These are phyloP conservation scores for Gonatopus flavifemur DNA, from an alignment of 1,140 invertebrate genomes.

Conservation along the genomic window DNA sequence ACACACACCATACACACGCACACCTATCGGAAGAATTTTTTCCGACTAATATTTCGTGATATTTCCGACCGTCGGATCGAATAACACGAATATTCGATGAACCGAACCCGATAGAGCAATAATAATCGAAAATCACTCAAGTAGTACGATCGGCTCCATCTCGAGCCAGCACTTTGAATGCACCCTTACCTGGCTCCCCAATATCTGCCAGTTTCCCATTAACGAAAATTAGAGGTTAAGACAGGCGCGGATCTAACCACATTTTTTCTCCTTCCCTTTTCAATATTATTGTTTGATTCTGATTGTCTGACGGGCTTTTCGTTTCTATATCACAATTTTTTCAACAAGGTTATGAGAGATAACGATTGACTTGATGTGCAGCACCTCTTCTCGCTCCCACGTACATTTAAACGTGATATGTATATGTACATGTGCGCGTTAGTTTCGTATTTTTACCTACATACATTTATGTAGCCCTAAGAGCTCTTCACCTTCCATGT, in stretches of 20 bases:
- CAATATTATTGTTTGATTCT: no score
- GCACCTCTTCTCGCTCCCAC: no score
- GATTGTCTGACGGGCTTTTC: conserved; percentile 20
- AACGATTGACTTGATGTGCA: conserved; percentile 46
- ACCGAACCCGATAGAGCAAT: conserved; percentile 1
- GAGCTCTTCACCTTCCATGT: no score
- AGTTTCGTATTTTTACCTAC: conserved; percentile 17
- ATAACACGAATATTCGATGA: no score
- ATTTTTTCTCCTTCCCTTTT: conserved; percentile 7
- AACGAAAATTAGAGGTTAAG: conserved; percentile 16
- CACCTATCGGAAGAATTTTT: neutral
- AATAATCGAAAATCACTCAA: conserved; percentile 19
- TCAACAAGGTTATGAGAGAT: conserved; percentile 50
- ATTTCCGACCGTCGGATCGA: neutral
- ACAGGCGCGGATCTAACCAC: conserved; percentile 17
- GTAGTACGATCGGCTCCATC: conserved; percentile 21
- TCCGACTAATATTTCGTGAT: neutral
- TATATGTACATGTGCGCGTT: conserved; percentile 13
- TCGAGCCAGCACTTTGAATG: conserved; percentile 10
- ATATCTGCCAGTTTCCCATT: neutral
- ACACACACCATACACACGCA: conserved; percentile 4
- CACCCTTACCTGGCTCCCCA: neutral
- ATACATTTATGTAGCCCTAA: no score
- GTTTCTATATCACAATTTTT: conserved; percentile 14
- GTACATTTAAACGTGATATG: conserved; percentile 15